Conservation (phyloP, 2,797 vertebrate genomes). For the Otolemur crassicaudatus region DNA sequence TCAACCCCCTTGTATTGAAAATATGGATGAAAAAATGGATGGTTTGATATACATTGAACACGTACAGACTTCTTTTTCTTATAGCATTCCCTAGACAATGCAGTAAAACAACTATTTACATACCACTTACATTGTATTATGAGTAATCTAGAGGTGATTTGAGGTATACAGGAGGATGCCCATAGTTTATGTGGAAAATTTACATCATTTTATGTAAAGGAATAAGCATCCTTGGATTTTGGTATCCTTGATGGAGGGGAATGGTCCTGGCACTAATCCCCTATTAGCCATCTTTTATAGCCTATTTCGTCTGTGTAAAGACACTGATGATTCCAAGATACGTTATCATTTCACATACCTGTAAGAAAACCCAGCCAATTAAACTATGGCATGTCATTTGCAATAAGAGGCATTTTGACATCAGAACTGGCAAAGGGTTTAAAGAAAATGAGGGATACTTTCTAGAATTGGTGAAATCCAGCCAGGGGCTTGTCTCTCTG, state of each 20-base stretch:
- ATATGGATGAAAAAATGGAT: not conserved
- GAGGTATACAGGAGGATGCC: not conserved
- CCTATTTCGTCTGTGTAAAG: not conserved
- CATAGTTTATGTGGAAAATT: not conserved
- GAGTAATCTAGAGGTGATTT: not conserved
- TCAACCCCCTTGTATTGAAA: not conserved
- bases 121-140: not conserved
- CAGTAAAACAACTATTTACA: not conserved
- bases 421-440: not conserved
- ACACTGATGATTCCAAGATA: not conserved
- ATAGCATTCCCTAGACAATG: not conserved
- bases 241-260: not conserved
- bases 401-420: slow-evolving; percentile 3
- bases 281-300: not conserved
- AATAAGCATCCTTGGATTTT: not conserved
- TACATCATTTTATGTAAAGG: not conserved
- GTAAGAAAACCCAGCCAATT: not conserved
- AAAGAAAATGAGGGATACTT: not conserved
- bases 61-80: not conserved
- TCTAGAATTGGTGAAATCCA: not conserved
- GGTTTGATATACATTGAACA: not conserved
- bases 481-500: not conserved
- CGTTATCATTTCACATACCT: not conserved
- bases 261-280: not conserved
- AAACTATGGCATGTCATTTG: not conserved